Evolutionary conservation across 2,797 vertebrate genomes (phyloP).

Genomic region (Toxotes lorentzi): DNA sequence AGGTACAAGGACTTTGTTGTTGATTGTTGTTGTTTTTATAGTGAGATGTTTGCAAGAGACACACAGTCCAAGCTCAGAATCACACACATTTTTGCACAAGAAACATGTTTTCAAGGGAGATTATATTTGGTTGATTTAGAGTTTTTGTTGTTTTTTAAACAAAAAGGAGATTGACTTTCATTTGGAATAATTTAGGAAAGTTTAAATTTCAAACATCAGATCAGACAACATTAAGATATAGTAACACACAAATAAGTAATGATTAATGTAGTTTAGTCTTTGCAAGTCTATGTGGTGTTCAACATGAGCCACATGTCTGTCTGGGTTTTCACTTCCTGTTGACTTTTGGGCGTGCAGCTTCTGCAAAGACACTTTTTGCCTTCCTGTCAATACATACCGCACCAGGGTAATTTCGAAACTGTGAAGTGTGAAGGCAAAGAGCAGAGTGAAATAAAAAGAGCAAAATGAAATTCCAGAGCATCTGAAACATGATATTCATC

Average conservation of each 20-base stretch:
- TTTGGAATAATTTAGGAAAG: neutral
- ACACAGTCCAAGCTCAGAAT: neutral
- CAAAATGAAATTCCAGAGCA: neutral
- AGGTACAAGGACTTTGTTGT: neutral
- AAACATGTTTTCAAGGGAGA: neutral
- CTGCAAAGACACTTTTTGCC: neutral
- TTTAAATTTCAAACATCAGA: neutral
- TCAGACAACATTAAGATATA: neutral
- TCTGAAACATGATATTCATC: neutral
- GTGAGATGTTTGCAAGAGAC: neutral
- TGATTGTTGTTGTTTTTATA: neutral
- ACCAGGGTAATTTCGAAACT: neutral
- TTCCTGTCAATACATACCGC: conserved; percentile 51
- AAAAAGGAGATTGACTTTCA: neutral
- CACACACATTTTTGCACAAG: neutral
- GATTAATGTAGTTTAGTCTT: neutral
- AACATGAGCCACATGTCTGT: neutral
- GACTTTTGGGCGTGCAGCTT: conserved; percentile 18
- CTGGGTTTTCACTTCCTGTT: conserved; percentile 65
- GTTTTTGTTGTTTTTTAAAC: neutral
- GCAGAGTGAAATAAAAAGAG: neutral
- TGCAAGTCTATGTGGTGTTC: neutral
- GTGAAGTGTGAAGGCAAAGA: neutral
- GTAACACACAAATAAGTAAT: neutral
- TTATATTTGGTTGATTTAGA: neutral